Conservation (phyloP, 2,113 vertebrate species). For the Eretmochelys imbricata region DNA sequence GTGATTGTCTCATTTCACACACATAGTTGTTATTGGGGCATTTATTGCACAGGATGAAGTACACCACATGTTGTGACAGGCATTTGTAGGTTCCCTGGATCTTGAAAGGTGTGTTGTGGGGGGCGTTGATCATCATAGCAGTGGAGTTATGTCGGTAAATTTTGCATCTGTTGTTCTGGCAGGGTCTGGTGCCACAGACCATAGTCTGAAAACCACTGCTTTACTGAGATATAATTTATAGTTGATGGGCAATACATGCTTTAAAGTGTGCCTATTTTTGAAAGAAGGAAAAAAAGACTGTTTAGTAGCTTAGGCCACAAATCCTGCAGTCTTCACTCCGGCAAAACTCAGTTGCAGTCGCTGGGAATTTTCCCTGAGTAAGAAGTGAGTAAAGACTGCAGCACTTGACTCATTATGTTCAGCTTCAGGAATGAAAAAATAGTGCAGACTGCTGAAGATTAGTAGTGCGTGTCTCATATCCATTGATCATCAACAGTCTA, state of each 20-base stretch:
- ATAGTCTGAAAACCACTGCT: conserved; percentile 9
- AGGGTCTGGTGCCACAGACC: neutral
- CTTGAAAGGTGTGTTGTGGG: neutral
- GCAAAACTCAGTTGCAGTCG: rapidly evolving
- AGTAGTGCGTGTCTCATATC: neutral
- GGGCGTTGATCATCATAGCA: neutral
- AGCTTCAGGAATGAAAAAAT: neutral
- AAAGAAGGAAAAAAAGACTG: neutral
- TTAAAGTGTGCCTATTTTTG: conserved; percentile 38
- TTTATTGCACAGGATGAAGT: neutral
- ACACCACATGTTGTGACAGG: neutral
- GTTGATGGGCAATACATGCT: neutral
- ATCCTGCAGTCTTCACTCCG: neutral
- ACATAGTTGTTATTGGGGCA: neutral
- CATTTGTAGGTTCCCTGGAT: neutral
- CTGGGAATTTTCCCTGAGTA: neutral
- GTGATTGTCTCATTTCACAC: neutral
- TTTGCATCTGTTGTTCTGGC: neutral
- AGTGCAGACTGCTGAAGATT: neutral
- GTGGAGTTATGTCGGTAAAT: too few relatives aligned
- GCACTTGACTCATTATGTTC: neutral
- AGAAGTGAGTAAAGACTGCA: neutral
- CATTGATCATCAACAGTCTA: neutral
- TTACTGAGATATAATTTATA: conserved; percentile 46
- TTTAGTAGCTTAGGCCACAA: neutral